Percentiles rank a stretch among this genome's conserved stretches.
Evolutionary conservation across 1,140 invertebrate genomes (phyloP).

Genomic region (Diprion similis): DNA sequence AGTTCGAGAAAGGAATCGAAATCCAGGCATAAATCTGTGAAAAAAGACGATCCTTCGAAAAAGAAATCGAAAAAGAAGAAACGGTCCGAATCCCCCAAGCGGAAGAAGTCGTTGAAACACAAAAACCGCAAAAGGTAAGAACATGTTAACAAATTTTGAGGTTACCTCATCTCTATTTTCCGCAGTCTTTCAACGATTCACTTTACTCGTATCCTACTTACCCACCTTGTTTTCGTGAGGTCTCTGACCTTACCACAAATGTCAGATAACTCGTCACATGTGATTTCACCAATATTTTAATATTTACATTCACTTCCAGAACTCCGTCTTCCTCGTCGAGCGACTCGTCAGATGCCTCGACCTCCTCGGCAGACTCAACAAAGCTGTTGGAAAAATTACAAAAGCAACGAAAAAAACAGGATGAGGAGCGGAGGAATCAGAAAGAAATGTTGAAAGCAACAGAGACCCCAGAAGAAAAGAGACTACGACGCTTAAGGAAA

Average conservation of each 20-base stretch:
- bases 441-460: constrained; percentile 88
- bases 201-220: not conserved
- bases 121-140: constrained; percentile 37
- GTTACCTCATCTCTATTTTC: constrained; percentile 16
- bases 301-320: not conserved
- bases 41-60: constrained; percentile 27
- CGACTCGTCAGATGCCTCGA: constrained; percentile 31
- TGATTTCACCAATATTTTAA: not conserved
- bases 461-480: constrained; percentile 96
- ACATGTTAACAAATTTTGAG: constrained; percentile 8
- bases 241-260: constrained; percentile 19
- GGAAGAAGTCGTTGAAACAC: constrained; percentile 40
- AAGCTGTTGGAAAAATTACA: constrained; percentile 77
- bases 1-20: constrained; percentile 25
- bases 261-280: not conserved
- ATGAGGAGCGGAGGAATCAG: constrained; percentile 72
- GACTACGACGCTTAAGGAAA: constrained; percentile 83
- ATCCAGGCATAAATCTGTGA: constrained; percentile 23
- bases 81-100: not conserved
- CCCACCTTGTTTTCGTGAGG: constrained; percentile 21
- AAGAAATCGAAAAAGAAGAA: constrained; percentile 32
- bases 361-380: constrained; percentile 66
- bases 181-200: not conserved
- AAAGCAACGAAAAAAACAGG: constrained; percentile 70
- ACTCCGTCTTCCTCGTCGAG: constrained; percentile 29